phyloP scores from a whole-genome alignment of 1,140 invertebrate genomes.

The Bradynema listronoti region DNA sequence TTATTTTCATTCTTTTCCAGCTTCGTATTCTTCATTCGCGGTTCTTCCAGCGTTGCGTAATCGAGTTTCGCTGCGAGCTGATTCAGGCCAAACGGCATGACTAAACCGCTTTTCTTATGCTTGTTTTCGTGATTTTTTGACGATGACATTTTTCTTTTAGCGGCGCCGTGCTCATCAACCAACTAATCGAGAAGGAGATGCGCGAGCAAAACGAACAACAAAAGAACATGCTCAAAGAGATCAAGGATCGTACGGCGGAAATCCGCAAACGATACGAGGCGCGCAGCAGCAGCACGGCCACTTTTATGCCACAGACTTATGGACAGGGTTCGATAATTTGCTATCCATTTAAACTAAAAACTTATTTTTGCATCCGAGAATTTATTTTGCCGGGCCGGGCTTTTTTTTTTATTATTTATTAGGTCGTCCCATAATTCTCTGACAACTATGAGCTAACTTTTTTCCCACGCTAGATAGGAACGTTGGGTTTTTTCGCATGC shows the following conservation, averaged over 20 bases:
- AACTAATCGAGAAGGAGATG: constrained; percentile 57
- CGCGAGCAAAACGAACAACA: constrained; percentile 54
- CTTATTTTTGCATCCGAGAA: too few species aligned
- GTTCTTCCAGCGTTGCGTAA: constrained; percentile 57
- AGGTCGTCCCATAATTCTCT: too few species aligned
- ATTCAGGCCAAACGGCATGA: constrained; percentile 49
- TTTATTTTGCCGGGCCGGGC: too few species aligned
- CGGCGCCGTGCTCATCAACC: constrained; percentile 55
- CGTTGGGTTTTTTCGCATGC: too few species aligned
- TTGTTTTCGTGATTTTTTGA: constrained; percentile 3
- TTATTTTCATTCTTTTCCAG: constrained; percentile 52
- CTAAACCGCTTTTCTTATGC: not conserved
- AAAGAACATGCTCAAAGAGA: constrained; percentile 50
- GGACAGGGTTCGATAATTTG: constrained; percentile 56
- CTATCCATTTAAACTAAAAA: too few species aligned
- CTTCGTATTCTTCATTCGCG: constrained; percentile 50
- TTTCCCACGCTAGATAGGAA: too few species aligned
- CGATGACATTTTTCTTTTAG: constrained; percentile 33
- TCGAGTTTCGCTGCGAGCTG: constrained; percentile 56
- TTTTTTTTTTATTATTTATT: too few species aligned
- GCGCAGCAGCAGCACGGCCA: constrained; percentile 24
- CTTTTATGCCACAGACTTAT: constrained; percentile 50
- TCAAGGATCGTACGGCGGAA: constrained; percentile 43
- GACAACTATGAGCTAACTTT: too few species aligned
- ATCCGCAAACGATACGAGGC: constrained; percentile 51